These are phyloP conservation scores for Lycodopsis pacificus DNA, from an alignment of 2,797 vertebrate genomes.

Conservation along the genomic window DNA sequence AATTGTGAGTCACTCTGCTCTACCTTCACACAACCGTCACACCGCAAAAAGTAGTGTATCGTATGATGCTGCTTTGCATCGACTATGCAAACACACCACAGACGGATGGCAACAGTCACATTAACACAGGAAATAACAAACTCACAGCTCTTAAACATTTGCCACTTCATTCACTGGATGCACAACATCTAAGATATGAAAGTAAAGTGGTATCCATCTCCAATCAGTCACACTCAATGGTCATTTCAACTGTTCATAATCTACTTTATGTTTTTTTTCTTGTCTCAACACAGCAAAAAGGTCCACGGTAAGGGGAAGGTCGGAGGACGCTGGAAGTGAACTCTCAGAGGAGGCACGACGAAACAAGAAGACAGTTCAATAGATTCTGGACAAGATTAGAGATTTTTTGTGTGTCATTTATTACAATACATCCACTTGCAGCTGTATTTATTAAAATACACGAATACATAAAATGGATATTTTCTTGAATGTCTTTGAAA, in stretches of 20 bases:
- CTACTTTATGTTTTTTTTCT: slow-evolving; percentile 11
- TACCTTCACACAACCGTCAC: background rate
- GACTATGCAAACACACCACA: slow-evolving; percentile 41
- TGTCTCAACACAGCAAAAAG: slow-evolving; percentile 85
- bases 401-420: slow-evolving; percentile 19
- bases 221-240: background rate
- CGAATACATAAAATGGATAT: background rate
- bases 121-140: slow-evolving; percentile 14
- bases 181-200: slow-evolving; percentile 8
- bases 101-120: background rate
- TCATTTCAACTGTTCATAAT: background rate
- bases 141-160: background rate
- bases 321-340: slow-evolving; percentile 91
- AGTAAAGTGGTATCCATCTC: background rate
- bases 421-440: slow-evolving; percentile 7
- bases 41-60: background rate
- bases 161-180: background rate
- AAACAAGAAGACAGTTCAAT: slow-evolving; percentile 18
- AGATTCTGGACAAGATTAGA: slow-evolving; percentile 14
- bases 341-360: background rate
- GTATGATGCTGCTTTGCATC: slow-evolving; percentile 15
- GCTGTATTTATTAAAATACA: slow-evolving; percentile 45
- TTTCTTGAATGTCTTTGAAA: slow-evolving; percentile 16
- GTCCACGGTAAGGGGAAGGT: slow-evolving; percentile 89
- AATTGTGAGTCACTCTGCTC: slow-evolving; percentile 86